Evolutionary conservation across 2,113 vertebrate species (phyloP), one percentile per base, ranked within the genome.

Genomic region (Australoheros scitulus): DNA sequence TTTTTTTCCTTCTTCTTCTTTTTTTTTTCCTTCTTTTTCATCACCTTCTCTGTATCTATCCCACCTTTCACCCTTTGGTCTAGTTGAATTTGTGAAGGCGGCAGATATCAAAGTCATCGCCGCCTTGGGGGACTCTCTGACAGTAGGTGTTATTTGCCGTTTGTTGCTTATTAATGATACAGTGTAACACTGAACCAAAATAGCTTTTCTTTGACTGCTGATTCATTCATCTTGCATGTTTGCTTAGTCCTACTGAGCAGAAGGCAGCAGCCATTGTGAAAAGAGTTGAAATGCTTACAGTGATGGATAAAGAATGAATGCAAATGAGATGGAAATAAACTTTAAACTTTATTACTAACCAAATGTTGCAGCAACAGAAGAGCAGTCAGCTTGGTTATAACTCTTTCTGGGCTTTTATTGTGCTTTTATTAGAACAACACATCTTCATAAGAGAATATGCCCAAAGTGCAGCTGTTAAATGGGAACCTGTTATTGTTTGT

Each of bases 41-140:
- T 26, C 32, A 14, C 26, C 68, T 5, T 76, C 29, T 43, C 32
- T 76, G 20, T 4, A 0, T 3, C 20, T 32, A 43, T 65, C 38
- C 59, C 6, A 79, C 4, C 26, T 82, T 64, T 52, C 18, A 11
- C 29, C 15, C 8, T 79, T 47, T 41, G 52, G 20, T 78, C 18
- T 7, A 91, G 98, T 98, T 94, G 97, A 99, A 86, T 92, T 93
- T 72, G 95, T 99, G 94, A 99, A 93, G 83, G 96, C 96, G 0
- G 97, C 96, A 0, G 98, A 99, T 87, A 97, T 99, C 92, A 96
- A 89, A 81, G 96, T 97, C 50, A 96, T 99, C 7, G 97, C 96
- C 70, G 98, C 97, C 13, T 34, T 99, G 89, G 98, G 98, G 5
- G 98, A 99, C 86, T 99, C 98, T 8, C 38, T 99, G 76, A 99